Percentiles rank a stretch among this genome's conserved stretches.
Evolutionary conservation across 2,797 vertebrate species (phyloP).

Genomic region (Sebastes cheni): DNA sequence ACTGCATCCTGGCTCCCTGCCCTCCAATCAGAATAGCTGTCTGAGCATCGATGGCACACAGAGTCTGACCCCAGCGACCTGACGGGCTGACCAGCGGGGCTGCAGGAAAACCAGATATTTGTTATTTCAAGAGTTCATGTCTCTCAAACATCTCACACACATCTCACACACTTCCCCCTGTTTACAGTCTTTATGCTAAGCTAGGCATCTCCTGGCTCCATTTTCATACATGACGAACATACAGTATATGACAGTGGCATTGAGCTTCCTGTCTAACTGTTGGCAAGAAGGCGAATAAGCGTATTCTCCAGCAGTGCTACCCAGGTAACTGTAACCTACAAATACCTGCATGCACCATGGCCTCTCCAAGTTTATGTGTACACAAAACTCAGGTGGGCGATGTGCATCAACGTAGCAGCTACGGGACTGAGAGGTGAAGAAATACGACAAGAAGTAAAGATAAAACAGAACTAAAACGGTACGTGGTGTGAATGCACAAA

Average conservation of each 20-base stretch:
- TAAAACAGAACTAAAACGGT: neutral
- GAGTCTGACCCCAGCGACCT: constrained; percentile 82
- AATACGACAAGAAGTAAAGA: neutral
- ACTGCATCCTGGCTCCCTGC: constrained; percentile 83
- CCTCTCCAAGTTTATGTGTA: neutral
- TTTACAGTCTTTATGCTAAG: neutral
- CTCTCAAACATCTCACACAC: neutral
- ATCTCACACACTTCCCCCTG: neutral
- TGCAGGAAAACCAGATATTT: constrained; percentile 22
- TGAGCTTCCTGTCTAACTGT: neutral
- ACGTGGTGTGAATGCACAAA: neutral
- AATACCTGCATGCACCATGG: neutral
- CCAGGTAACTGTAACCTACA: neutral
- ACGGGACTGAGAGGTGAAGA: neutral
- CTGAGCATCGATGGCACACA: constrained; percentile 82
- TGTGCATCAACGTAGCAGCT: neutral
- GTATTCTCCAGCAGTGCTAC: neutral
- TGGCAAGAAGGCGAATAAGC: neutral
- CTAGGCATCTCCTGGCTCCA: neutral
- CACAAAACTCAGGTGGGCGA: neutral
- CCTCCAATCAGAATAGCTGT: constrained; percentile 85
- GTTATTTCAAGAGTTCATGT: neutral
- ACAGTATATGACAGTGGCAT: neutral
- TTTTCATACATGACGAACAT: neutral
- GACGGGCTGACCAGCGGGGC: constrained; percentile 67